Evolutionary conservation across 2,797 vertebrate species (phyloP).

Genomic region (Borostomias antarcticus): DNA sequence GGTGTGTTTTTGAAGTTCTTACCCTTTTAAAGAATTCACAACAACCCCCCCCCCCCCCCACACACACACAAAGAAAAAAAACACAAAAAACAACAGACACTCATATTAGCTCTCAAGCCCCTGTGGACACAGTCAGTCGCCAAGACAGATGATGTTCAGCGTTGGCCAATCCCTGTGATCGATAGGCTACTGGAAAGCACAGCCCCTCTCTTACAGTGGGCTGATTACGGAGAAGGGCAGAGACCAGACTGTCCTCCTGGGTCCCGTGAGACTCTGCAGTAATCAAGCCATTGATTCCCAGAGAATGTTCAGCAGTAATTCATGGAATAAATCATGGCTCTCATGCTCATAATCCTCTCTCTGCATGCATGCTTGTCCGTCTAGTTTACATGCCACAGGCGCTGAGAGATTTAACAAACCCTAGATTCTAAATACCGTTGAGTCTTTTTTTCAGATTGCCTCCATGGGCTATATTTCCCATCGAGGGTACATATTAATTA

Average conservation of each 20-base stretch:
- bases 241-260: neutral
- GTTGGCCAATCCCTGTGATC: conserved; percentile 4
- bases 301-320: conserved; percentile 6
- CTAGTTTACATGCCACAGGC: neutral
- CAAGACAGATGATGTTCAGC: neutral
- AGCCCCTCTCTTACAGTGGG: neutral
- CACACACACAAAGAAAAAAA: too few relatives aligned
- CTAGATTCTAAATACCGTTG: neutral
- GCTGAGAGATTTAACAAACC: neutral
- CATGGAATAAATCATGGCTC: neutral
- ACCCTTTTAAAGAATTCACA: too few relatives aligned
- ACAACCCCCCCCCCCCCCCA: too few relatives aligned
- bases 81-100: neutral
- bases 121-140: neutral
- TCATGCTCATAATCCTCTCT: neutral
- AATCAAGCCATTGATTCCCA: conserved; percentile 2
- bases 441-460: neutral
- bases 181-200: neutral
- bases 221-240: neutral
- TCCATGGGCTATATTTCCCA: neutral
- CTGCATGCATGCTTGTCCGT: neutral
- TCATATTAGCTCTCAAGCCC: neutral
- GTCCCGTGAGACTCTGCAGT: conserved; percentile 1
- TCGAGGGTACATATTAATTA: neutral
- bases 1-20: too few relatives aligned